These are phyloP conservation scores for Synanthedon vespiformis DNA, from an alignment of 2,888 invertebrate genomes.

Conservation along the genomic window DNA sequence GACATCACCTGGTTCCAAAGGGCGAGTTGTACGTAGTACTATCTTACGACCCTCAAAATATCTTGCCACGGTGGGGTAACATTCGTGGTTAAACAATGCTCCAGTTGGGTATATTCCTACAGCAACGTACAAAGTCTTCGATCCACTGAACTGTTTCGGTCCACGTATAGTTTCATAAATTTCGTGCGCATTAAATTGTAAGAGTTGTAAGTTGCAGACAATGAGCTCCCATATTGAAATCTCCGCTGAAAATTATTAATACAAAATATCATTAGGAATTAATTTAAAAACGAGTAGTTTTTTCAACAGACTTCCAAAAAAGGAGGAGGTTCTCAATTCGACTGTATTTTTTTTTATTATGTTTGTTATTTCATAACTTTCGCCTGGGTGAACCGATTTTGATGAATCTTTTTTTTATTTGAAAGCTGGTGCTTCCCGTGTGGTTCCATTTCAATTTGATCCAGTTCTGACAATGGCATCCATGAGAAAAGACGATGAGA, in stretches of 20 bases:
- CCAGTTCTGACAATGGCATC: no score
- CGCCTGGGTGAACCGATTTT: no score
- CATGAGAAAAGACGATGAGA: no score
- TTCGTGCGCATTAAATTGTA: slow-evolving; percentile 90
- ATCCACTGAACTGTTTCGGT: slow-evolving; percentile 52
- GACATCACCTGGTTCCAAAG: slow-evolving; percentile 74
- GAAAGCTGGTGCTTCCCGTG: no score
- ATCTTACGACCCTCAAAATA: slow-evolving; percentile 81
- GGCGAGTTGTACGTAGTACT: slow-evolving; percentile 76
- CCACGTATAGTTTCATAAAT: slow-evolving; percentile 76
- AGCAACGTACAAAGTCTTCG: slow-evolving; percentile 72
- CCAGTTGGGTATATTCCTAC: slow-evolving; percentile 82
- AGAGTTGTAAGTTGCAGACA: slow-evolving; percentile 77
- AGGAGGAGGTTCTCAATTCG: no score
- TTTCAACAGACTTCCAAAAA: no score
- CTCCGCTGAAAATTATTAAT: slow-evolving; percentile 27
- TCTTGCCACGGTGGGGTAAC: slow-evolving; percentile 81
- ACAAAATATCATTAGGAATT: background rate
- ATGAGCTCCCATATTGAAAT: slow-evolving; percentile 72
- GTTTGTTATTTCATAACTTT: no score
- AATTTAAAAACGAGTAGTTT: no score
- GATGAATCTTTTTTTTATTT: no score
- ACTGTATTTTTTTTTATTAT: no score
- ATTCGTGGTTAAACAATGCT: slow-evolving; percentile 86
- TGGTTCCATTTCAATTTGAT: no score